Base-by-base conservation (phyloP, 2,797 vertebrate genomes). In the Prunella strophiata region DNA sequence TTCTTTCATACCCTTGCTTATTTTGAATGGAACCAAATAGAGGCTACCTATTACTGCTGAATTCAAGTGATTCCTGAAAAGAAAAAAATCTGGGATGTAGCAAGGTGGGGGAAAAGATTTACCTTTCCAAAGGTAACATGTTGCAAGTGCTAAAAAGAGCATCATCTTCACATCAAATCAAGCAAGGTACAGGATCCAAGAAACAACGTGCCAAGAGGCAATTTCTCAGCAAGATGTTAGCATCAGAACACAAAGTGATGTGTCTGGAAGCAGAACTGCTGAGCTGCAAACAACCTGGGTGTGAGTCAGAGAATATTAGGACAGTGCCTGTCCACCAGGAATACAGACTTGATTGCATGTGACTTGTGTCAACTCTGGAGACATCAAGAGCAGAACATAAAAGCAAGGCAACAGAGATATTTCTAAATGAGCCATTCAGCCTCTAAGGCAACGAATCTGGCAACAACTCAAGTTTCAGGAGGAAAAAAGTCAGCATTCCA, bases 301-400 rank as follows among this genome's bases (percentile, higher is more conserved):
- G 98, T 97, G 97, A 98, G 98, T 98, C 98, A 98, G 97, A 98
- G 98, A 97, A 98, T 97, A 98, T 98, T 98, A 98, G 98, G 97
- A 97, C 96, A 96, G 93, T 70, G 96, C 96, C 94, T 97, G 96
- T 97, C 96, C 98, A 98, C 98, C 97, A 98, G 97, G 97, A 97
- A 94, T 65, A 97, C 38, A 98, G 98, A 98, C 97, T 97, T 99
- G 98, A 99, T 99, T 97, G 94, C 97, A 98, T 98, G 98, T 98
- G 98, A 99, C 98, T 99, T 97, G 97, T 99, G 98, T 98, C 98
- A 98, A 96, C 98, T 98, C 98, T 76, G 97, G 97, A 98, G 98
- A 98, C 96, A 97, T 98, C 98, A 98, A 97, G 94, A 96, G 88
- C 77, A 96, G 96, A 97, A 94, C 79, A 95, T 88, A 96, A 97